Evolutionary conservation across 2,888 invertebrate genomes (phyloP).

Genomic region (Cordilura impudica): DNA sequence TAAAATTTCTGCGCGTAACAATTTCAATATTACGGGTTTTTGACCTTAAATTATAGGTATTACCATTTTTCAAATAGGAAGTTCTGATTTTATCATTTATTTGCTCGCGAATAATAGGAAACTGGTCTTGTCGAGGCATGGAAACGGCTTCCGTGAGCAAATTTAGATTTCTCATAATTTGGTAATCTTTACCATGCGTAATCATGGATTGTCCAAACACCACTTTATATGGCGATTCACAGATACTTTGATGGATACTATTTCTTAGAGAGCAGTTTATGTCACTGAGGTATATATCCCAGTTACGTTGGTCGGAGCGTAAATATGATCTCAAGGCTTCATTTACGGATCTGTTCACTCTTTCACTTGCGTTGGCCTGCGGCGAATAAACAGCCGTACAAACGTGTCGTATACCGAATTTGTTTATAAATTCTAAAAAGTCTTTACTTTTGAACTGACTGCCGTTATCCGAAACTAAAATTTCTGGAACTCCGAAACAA

Average conservation of each 20-base stretch:
- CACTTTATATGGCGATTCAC: not conserved
- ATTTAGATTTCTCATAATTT: not conserved
- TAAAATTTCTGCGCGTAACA: too few relatives aligned
- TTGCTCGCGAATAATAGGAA: not conserved
- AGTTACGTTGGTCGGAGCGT: not conserved
- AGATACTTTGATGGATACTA: not conserved
- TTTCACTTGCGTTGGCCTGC: conserved; percentile 57
- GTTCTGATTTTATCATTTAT: not conserved
- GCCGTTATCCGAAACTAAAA: conserved; percentile 65
- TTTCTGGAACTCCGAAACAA: conserved; percentile 65
- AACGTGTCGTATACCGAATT: conserved; percentile 56
- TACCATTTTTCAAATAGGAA: too few relatives aligned
- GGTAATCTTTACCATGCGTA: not conserved
- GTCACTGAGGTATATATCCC: not conserved
- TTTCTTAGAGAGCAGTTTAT: not conserved
- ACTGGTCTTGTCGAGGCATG: not conserved
- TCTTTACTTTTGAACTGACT: conserved; percentile 56
- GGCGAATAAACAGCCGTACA: conserved; percentile 68
- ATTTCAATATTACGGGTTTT: too few relatives aligned
- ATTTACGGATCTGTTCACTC: conserved; percentile 18
- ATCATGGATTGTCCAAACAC: conserved; percentile 21
- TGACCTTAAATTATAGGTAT: too few relatives aligned
- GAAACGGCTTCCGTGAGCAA: not conserved
- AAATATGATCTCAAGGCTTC: not conserved
- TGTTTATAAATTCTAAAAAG: conserved; percentile 37